These are phyloP conservation scores for Fabriciana adippe DNA, from an alignment of 2,888 invertebrate species.

Conservation along the genomic window DNA sequence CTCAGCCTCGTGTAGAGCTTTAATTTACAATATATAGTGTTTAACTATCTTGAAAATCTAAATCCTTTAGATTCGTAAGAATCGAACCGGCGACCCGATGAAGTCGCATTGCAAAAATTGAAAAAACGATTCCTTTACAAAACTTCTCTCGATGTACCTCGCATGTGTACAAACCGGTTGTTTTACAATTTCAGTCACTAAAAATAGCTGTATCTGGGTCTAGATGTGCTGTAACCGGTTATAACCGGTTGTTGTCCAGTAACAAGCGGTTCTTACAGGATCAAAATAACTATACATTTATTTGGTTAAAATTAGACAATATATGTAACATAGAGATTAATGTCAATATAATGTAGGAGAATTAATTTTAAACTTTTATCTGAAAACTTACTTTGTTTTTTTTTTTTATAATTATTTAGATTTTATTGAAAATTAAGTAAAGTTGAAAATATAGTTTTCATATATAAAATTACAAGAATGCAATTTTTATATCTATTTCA, in stretches of 20 bases:
- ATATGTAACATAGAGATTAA: not conserved
- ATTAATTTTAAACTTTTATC: too few relatives aligned
- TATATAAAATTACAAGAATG: too few relatives aligned
- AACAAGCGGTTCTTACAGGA: slow-evolving; percentile 17
- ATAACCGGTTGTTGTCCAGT: not conserved
- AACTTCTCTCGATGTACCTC: not conserved
- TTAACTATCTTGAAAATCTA: too few relatives aligned
- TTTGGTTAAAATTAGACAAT: slow-evolving; percentile 7
- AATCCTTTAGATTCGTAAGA: not conserved
- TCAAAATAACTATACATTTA: slow-evolving; percentile 1
- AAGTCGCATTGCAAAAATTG: not conserved
- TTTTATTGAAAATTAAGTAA: too few relatives aligned
- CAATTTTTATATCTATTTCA: too few relatives aligned
- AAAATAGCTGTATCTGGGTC: slow-evolving; percentile 22
- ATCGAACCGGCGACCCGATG: slow-evolving; percentile 1
- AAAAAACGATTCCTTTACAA: slow-evolving; percentile 1
- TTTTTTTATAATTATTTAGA: too few relatives aligned
- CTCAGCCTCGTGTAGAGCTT: too few relatives aligned
- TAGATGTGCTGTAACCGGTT: slow-evolving; percentile 14
- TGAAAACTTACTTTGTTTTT: too few relatives aligned
- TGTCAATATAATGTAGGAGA: too few relatives aligned
- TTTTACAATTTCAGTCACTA: slow-evolving; percentile 19
- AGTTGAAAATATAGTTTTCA: too few relatives aligned
- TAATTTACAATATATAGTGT: too few relatives aligned
- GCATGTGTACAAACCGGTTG: slow-evolving; percentile 15